Base-by-base conservation (phyloP, 2,797 vertebrate species). In the Chelonia mydas region DNA sequence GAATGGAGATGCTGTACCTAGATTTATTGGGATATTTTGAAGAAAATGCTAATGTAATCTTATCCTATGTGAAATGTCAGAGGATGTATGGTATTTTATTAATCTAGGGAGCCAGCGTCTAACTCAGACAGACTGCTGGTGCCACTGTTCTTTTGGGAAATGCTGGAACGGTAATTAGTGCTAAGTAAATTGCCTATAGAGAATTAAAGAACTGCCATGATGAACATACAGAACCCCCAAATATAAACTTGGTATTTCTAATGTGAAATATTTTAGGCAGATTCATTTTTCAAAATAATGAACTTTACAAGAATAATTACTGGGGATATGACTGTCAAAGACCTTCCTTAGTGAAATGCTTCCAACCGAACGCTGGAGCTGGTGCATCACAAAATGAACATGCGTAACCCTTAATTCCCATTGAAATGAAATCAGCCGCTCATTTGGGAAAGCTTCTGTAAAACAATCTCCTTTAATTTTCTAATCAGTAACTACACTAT, bases 401-500 rank as follows among this genome's bases (percentile, higher is more conserved):
- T 41, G 5, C 41, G 16, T 93, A 61, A 86, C 68, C 54, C 27
- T 72, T 41, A 2, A 8, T 51, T 91, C 78, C 45, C 82, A 45
- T 95, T 88, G 84, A n/a, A 84, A 86, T 90, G 94, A 93, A 95
- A 81, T 94, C 90, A 37, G 68, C 37, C 12, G 68, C 65, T 41
- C 37, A 41, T 72, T 72, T 37, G 37, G 76, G 45, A 47, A 76
- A 76, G 41, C 25, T 27, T 27, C 47, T 83, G 84, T 90, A 92
- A 90, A 96, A 96, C 68, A 92, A 50, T 74, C 95, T 94, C 85
- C 7, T 93, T 96, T 96, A 96, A 92, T 93, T 95, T 93, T 84
- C 87, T 92, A 93, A 88, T 83, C 90, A 77, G 61, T 90, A 94
- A 57, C 47, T 79, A 65, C 4, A 2, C 81, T 61, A 80, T 93